Percentiles rank a stretch among this genome's conserved stretches.
These are phyloP conservation scores for Chunga burmeisteri DNA, from an alignment of 2,113 vertebrate genomes.

Conservation along the genomic window DNA sequence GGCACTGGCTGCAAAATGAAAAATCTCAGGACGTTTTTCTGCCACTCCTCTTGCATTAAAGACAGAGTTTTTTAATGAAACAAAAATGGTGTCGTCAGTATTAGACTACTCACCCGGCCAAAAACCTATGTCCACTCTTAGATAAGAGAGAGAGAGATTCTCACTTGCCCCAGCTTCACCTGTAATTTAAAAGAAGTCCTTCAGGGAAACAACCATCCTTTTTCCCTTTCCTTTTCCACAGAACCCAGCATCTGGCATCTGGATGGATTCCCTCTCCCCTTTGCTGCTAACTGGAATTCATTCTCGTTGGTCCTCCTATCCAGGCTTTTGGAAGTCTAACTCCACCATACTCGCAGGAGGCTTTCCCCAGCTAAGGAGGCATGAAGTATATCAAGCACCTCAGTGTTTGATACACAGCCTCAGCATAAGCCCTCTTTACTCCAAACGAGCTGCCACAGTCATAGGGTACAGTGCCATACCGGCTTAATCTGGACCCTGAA, in stretches of 20 bases:
- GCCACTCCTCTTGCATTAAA: neutral
- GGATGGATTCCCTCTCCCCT: neutral
- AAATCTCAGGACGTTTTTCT: neutral
- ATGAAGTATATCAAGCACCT: neutral
- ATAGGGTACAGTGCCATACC: too few relatives aligned
- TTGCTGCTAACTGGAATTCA: neutral
- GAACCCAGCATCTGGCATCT: neutral
- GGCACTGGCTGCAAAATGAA: neutral
- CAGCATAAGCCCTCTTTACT: neutral
- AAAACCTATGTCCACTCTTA: neutral
- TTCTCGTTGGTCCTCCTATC: neutral
- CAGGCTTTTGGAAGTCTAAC: neutral
- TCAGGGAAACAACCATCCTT: neutral
- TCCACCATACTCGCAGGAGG: neutral
- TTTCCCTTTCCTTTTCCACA: neutral
- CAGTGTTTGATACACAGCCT: neutral
- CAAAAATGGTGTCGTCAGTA: neutral
- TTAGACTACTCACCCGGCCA: neutral
- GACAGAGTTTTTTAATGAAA: neutral
- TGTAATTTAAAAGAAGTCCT: neutral
- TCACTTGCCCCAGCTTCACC: neutral
- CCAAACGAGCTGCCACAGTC: fast-evolving
- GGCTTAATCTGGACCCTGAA: neutral
- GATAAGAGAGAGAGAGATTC: neutral
- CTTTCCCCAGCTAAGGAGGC: neutral